phyloP scores from a whole-genome alignment of 2,888 invertebrate genomes.

The Crepidodera aurea region DNA sequence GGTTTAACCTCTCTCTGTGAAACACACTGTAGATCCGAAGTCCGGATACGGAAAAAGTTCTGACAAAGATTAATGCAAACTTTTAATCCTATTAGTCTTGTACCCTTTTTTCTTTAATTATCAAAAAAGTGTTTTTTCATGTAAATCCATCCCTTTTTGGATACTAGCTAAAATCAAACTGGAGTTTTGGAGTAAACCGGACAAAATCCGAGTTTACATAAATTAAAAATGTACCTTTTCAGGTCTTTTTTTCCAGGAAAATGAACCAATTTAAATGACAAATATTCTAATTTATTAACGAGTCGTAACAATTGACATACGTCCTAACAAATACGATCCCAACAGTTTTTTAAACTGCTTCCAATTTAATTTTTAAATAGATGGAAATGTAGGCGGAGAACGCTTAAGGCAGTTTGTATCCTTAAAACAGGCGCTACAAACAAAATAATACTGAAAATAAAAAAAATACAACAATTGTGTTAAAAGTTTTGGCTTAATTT shows the following conservation, averaged over 20 bases:
- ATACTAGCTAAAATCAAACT: background rate
- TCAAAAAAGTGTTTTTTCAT: slow-evolving; percentile 3
- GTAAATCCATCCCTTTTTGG: background rate
- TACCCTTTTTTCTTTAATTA: slow-evolving; percentile 2
- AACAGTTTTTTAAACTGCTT: background rate
- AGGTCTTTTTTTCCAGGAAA: background rate
- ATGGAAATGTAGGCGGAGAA: too few species aligned
- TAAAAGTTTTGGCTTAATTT: too few species aligned
- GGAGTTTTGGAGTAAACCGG: background rate
- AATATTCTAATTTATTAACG: slow-evolving; percentile 3
- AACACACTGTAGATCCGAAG: too few species aligned
- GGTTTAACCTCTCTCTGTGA: too few species aligned
- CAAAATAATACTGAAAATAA: too few species aligned
- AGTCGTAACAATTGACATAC: background rate
- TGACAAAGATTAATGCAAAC: background rate
- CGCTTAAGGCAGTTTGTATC: too few species aligned
- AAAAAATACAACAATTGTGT: too few species aligned
- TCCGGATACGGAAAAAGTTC: background rate
- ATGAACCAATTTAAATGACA: slow-evolving; percentile 2
- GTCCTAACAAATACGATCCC: background rate
- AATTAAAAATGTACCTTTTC: slow-evolving; percentile 3
- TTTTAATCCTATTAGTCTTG: background rate
- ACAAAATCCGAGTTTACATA: background rate
- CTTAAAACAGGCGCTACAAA: too few species aligned
- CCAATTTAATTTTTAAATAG: too few species aligned